Base-by-base conservation (phyloP, 2,113 vertebrate species). In the Brachirus orientalis region DNA sequence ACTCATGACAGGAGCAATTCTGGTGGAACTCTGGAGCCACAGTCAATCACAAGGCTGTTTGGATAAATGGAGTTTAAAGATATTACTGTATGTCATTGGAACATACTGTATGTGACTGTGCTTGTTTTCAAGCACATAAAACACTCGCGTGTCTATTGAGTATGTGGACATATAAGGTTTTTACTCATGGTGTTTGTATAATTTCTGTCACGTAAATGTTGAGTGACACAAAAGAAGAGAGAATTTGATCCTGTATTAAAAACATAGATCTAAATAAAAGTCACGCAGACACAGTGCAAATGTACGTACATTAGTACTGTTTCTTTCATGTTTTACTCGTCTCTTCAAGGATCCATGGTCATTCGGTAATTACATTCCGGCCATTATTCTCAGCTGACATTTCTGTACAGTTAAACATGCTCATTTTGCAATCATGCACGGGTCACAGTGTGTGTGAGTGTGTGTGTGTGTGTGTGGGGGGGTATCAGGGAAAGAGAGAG, bases 301-400 rank as follows among this genome's bases (percentile, higher is more conserved):
- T 28, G 6, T 28, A 2, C 28, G 28, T 28, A n/a, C n/a, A n/a
- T n/a, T n/a, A n/a, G n/a, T n/a, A 28, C 1, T 28, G 28, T 40
- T 63, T 6, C 61, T 43, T 53, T 33, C 28, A 17, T 33, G 33
- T 54, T 53, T 74, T 35, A 66, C 61, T 51, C 37, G 28, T 17
- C 44, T 56, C 60, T 67, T 20, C 4, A 7, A 5, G 18, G 45
- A 47, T 28, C 79, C 57, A 46, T 68, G 68, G 50, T 80, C 55
- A 20, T 54, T 70, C 78, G 53, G 84, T 89, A 89, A 91, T 89
- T 88, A 90, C 85, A 83, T 86, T 85, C 69, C 76, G 72, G 68
- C 86, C 81, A 86, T 90, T 89, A 87, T 88, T 88, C 87, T 71
- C 75, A 19, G 75, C 76, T 91, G 88, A 88, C 86, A 88, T 89